These are phyloP conservation scores for Chloroclysta siterata DNA, from an alignment of 2,888 invertebrate genomes.

Conservation along the genomic window DNA sequence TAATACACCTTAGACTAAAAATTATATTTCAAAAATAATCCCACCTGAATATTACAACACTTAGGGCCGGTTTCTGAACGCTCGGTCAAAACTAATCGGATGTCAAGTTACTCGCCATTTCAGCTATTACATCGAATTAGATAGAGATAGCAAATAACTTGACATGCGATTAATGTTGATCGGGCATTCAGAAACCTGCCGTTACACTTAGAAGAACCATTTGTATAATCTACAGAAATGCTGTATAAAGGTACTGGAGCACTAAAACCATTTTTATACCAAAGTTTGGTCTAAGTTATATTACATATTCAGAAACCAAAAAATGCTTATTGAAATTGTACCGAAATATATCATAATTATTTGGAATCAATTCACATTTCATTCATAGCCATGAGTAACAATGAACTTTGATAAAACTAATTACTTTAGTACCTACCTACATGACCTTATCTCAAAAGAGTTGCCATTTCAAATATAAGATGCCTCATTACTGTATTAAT, in stretches of 20 bases:
- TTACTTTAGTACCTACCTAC: neutral
- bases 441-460: conserved; percentile 3
- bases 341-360: conserved; percentile 7
- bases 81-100: too few species aligned
- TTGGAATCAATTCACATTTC: conserved; percentile 17
- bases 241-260: conserved; percentile 9
- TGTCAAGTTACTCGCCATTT: too few species aligned
- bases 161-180: too few species aligned
- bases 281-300: conserved; percentile 4
- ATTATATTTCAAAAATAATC: conserved; percentile 25
- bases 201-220: conserved; percentile 21
- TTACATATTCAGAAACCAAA: conserved; percentile 12
- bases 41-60: conserved; percentile 26
- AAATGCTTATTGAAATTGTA: conserved; percentile 24
- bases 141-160: too few species aligned
- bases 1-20: conserved; percentile 27
- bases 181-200: too few species aligned
- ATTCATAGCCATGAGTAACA: conserved; percentile 26
- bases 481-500: neutral
- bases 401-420: conserved; percentile 1
- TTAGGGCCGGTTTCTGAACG: too few species aligned
- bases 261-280: conserved; percentile 5
- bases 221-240: conserved; percentile 23
- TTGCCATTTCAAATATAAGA: conserved; percentile 1
- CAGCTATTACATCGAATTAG: too few species aligned